Evolutionary conservation across 2,797 vertebrate genomes (phyloP).

Genomic region (Brachymystax lenok): DNA sequence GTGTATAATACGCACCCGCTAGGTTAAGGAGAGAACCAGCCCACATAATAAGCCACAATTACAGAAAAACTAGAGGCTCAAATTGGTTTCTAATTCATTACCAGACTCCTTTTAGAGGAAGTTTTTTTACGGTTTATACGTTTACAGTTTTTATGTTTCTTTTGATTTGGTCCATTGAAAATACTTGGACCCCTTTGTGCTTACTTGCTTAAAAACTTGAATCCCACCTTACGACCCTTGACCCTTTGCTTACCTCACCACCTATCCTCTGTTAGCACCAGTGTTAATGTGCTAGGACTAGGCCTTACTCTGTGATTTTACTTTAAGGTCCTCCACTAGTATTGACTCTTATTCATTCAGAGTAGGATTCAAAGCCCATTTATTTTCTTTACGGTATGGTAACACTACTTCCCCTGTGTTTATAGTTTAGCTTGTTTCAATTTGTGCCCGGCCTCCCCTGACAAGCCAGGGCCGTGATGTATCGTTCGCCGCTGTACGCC

Average conservation of each 20-base stretch:
- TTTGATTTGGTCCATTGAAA: not conserved
- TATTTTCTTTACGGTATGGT: slow-evolving; percentile 12
- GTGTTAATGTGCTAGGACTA: slow-evolving; percentile 58
- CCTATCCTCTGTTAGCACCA: slow-evolving; percentile 16
- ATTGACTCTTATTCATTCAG: slow-evolving; percentile 70
- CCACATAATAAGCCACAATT: slow-evolving; percentile 70
- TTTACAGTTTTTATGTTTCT: not conserved
- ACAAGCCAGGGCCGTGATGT: slow-evolving; percentile 72
- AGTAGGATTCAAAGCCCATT: slow-evolving; percentile 69
- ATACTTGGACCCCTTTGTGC: not conserved
- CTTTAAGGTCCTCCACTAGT: slow-evolving; percentile 54
- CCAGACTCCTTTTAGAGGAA: not conserved
- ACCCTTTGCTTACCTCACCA: slow-evolving; percentile 29
- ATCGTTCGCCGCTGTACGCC: slow-evolving; percentile 57
- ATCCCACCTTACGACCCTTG: slow-evolving; percentile 30
- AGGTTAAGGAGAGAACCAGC: slow-evolving; percentile 64
- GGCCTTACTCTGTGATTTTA: slow-evolving; percentile 29
- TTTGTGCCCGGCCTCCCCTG: slow-evolving; percentile 72
- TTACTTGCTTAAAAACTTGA: slow-evolving; percentile 29
- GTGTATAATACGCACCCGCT: slow-evolving; percentile 62
- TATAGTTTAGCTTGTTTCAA: slow-evolving; percentile 78
- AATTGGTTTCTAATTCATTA: slow-evolving; percentile 18
- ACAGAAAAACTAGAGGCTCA: slow-evolving; percentile 51
- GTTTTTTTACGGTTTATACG: too few relatives aligned
- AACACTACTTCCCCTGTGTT: slow-evolving; percentile 68